Evolutionary conservation across 2,113 vertebrate species (phyloP).

Genomic region (Acrocephalus arundinaceus): DNA sequence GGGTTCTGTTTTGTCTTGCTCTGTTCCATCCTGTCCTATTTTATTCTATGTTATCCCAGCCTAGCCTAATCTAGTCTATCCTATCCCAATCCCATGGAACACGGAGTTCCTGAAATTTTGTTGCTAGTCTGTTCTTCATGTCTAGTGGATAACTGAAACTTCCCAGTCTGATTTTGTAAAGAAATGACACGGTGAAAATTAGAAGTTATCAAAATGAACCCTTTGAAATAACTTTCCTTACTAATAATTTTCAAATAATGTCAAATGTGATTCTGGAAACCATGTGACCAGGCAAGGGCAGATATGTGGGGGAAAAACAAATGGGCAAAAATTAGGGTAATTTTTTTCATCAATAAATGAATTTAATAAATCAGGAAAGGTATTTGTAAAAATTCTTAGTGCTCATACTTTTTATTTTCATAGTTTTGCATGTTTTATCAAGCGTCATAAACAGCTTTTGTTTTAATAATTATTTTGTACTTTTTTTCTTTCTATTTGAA

Average conservation of each 20-base stretch:
- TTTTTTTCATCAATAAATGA: not conserved
- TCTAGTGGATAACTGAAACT: not conserved
- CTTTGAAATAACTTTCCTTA: not conserved
- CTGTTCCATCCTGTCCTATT: no score
- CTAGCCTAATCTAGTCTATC: not conserved
- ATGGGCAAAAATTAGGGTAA: rapidly evolving
- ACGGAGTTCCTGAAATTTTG: not conserved
- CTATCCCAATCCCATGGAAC: not conserved
- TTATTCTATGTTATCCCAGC: not conserved
- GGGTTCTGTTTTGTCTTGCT: not conserved
- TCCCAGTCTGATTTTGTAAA: not conserved
- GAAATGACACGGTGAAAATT: not conserved
- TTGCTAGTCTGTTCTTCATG: not conserved
- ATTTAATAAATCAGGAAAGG: not conserved
- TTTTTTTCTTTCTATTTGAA: not conserved
- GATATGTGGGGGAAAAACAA: no score
- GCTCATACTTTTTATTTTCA: not conserved
- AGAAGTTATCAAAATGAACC: not conserved
- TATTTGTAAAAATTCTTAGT: not conserved
- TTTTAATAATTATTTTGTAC: not conserved
- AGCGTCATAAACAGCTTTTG: rapidly evolving
- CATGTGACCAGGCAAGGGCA: not conserved
- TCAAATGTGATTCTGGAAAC: not conserved
- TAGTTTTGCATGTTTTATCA: not conserved
- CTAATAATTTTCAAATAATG: not conserved